These are phyloP conservation scores for Scortum barcoo DNA, from an alignment of 2,113 vertebrate species.

Conservation along the genomic window DNA sequence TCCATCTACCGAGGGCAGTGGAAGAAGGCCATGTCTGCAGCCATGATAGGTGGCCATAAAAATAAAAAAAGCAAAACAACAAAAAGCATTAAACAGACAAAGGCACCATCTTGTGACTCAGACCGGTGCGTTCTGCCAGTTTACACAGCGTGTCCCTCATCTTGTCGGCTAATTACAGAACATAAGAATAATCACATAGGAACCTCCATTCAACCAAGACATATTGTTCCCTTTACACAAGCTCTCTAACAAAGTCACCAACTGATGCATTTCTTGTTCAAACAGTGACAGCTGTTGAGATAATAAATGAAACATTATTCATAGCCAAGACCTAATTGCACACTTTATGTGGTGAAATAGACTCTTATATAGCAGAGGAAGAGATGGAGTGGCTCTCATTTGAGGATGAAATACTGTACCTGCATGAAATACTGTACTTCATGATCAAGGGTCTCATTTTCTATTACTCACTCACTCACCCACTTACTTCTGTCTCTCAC, in stretches of 20 bases:
- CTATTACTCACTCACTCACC: slow-evolving; percentile 41
- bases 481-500: slow-evolving; percentile 37
- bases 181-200: not conserved
- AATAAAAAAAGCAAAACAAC: no score
- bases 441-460: slow-evolving; percentile 62
- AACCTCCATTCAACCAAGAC: slow-evolving; percentile 6
- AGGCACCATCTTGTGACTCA: not conserved
- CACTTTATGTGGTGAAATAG: slow-evolving; percentile 61
- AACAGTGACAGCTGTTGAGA: slow-evolving; percentile 62
- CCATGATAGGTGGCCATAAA: not conserved
- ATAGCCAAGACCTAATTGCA: slow-evolving; percentile 61
- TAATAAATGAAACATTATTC: slow-evolving; percentile 70
- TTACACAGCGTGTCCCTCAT: not conserved
- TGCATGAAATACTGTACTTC: slow-evolving; percentile 48
- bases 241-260: slow-evolving; percentile 19
- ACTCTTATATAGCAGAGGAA: slow-evolving; percentile 31
- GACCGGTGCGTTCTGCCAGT: not conserved
- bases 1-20: no score
- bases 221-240: slow-evolving; percentile 8
- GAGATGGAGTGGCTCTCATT: slow-evolving; percentile 58
- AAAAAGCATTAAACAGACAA: not conserved
- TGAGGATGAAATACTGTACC: slow-evolving; percentile 59
- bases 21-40: not conserved
- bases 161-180: not conserved
- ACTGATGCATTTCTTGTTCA: slow-evolving; percentile 32